Evolutionary conservation across 2,888 invertebrate genomes (phyloP), one percentile per base, ranked within the genome.

Genomic region (Mesorhabditis spiculigera): DNA sequence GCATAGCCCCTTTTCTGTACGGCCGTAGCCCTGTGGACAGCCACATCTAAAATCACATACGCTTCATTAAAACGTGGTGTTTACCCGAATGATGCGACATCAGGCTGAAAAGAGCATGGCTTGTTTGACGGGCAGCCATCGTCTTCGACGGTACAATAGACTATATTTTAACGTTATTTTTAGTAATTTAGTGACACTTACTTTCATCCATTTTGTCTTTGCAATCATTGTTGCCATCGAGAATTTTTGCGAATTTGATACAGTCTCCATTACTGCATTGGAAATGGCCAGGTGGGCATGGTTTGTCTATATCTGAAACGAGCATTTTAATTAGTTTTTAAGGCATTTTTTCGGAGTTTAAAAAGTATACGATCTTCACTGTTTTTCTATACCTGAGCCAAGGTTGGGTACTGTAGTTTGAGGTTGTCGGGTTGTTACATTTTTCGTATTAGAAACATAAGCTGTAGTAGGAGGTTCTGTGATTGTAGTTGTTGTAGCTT

Each of bases 211-310:
- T 69, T 13, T 69, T 69, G 71, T 78, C 77, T 5, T 58, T 61
- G 66, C 81, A 81, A 67, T 81, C 76, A 10, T 76, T 71, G 10
- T 71, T 69, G 43, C 78, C 80, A 42, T 81, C 78, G n/a, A 81
- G 45, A 13, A 81, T 77, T 45, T 42, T 65, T n/a, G 61, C 45
- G 4, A 72, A 72, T 5, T 69, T 69, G 0, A 81, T 68, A 68
- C 81, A 81, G 58, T 76, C 74, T n/a, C 78, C 79, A 67, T 72
- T 72, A 5, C 66, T 45, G 68, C 81, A 81, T 16, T 75, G 75
- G 73, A 78, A 81, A 65, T 78, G 72, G 16, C 73, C 77, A 10
- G 71, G 64, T 5, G 75, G 74, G 63, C 80, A 80, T n/a, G 69
- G 67, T 45, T 66, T 44, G 66, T 13, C 13, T 5, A 43, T 4